phyloP scores from a whole-genome alignment of 2,797 vertebrate species.

The Lagodon rhomboides region DNA sequence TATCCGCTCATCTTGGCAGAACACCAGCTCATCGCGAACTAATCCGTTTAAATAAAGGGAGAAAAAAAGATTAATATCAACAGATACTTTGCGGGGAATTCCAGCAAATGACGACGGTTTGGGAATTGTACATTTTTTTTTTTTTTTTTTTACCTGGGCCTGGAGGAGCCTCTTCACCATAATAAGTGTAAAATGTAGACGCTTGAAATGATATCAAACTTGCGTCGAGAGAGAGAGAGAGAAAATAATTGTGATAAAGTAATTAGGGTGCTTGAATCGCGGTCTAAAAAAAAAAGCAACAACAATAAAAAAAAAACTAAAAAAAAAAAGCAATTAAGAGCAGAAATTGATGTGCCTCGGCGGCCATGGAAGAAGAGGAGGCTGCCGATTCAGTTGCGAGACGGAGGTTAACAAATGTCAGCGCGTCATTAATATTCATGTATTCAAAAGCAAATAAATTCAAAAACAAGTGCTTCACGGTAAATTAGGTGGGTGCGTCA shows the following conservation, averaged over 20 bases:
- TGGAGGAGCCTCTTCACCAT: slow-evolving; percentile 8
- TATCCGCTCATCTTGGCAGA: slow-evolving; percentile 51
- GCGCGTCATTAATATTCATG: slow-evolving; percentile 86
- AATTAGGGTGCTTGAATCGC: slow-evolving; percentile 50
- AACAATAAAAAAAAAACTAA: neutral
- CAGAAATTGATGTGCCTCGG: slow-evolving; percentile 40
- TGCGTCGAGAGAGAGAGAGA: neutral
- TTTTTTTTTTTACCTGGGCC: neutral
- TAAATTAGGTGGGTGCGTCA: slow-evolving; percentile 88
- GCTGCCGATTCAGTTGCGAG: slow-evolving; percentile 64
- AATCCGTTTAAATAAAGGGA: slow-evolving; percentile 62
- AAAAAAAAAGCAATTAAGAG: slow-evolving; percentile 53
- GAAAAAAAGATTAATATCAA: slow-evolving; percentile 37
- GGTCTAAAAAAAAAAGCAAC: neutral
- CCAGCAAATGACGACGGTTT: slow-evolving; percentile 27
- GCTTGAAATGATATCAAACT: slow-evolving; percentile 30
- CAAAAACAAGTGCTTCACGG: slow-evolving; percentile 87
- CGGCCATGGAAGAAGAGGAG: slow-evolving; percentile 51
- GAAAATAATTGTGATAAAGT: slow-evolving; percentile 7
- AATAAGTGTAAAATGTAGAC: neutral
- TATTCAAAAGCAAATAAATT: slow-evolving; percentile 87
- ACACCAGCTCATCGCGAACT: slow-evolving; percentile 57
- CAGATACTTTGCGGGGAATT: slow-evolving; percentile 22
- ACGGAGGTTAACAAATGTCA: slow-evolving; percentile 86
- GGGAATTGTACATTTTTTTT: slow-evolving; percentile 4